Percentiles rank a stretch among this genome's conserved stretches.
phyloP scores from a whole-genome alignment of 2,888 invertebrate species.

The Lepetodrilus schrolli region DNA sequence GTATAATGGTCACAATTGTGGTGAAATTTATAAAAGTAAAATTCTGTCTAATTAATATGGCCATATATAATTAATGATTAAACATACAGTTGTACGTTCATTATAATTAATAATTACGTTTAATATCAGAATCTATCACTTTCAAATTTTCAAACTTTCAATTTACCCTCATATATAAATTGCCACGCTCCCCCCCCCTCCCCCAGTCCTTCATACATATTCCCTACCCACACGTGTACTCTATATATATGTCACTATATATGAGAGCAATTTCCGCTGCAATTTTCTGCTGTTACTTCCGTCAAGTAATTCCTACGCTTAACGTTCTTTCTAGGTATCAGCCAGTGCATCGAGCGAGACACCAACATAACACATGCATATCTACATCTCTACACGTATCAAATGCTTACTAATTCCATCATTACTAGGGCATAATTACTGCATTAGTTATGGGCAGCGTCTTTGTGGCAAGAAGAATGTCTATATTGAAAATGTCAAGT shows the following conservation, averaged over 20 bases:
- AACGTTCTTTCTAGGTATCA: not conserved
- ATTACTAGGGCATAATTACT: not conserved
- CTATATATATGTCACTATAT: not conserved
- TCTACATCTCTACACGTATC: conserved; percentile 5
- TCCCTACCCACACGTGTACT: not conserved
- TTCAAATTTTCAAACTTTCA: no score
- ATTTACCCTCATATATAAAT: not conserved
- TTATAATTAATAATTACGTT: no score
- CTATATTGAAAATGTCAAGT: not conserved
- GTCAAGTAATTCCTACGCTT: not conserved
- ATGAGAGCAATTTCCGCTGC: not conserved
- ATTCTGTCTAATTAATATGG: no score
- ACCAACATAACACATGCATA: not conserved
- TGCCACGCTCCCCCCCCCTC: not conserved
- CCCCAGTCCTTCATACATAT: not conserved
- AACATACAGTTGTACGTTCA: no score
- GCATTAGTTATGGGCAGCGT: not conserved
- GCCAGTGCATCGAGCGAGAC: not conserved
- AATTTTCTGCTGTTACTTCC: conserved; percentile 12
- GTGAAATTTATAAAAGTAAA: no score
- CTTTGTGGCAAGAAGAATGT: not conserved
- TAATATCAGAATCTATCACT: no score
- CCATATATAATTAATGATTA: no score
- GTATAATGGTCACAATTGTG: no score
- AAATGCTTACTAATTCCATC: not conserved